These are phyloP conservation scores for Polyodon spathula DNA, from an alignment of 2,113 vertebrate genomes.

Conservation along the genomic window DNA sequence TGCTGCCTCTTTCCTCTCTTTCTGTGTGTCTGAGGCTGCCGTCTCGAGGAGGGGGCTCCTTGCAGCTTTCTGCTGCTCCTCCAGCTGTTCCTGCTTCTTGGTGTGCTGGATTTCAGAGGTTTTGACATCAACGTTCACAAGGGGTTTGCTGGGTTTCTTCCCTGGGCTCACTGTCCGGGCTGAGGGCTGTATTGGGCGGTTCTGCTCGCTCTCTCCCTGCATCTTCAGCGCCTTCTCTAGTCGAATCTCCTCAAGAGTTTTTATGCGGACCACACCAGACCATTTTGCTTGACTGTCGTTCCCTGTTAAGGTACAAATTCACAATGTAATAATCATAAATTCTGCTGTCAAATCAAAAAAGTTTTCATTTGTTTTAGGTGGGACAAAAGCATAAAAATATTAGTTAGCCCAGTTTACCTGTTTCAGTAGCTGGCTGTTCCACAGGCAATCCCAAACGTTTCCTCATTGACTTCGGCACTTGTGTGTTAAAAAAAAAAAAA, in stretches of 20 bases:
- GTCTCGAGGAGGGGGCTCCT: constrained; percentile 21
- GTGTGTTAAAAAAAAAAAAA: constrained; percentile 29
- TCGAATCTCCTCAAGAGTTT: constrained; percentile 84
- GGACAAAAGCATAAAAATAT: not conserved
- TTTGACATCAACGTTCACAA: constrained; percentile 38
- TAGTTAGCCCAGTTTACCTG: constrained; percentile 38
- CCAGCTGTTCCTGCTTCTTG: constrained; percentile 57
- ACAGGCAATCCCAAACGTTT: constrained; percentile 62
- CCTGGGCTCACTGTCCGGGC: constrained; percentile 29
- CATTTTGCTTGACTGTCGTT: constrained; percentile 30
- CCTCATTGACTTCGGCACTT: constrained; percentile 58
- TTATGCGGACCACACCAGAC: constrained; percentile 67
- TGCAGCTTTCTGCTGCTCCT: constrained; percentile 43
- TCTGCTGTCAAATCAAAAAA: too few relatives aligned
- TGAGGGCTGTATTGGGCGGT: constrained; percentile 18
- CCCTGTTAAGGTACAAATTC: constrained; percentile 34
- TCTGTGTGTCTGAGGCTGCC: constrained; percentile 11
- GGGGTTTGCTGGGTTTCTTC: constrained; percentile 26
- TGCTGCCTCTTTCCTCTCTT: constrained; percentile 3
- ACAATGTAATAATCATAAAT: not conserved
- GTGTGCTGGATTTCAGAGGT: constrained; percentile 57
- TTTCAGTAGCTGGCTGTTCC: constrained; percentile 31
- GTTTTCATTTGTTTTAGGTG: too few relatives aligned
- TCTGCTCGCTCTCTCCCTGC: constrained; percentile 36
- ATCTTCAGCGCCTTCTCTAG: constrained; percentile 69